Percentiles rank a stretch among this genome's conserved stretches.
These are phyloP conservation scores for Apus apus DNA, from an alignment of 2,113 vertebrate genomes.

Conservation along the genomic window DNA sequence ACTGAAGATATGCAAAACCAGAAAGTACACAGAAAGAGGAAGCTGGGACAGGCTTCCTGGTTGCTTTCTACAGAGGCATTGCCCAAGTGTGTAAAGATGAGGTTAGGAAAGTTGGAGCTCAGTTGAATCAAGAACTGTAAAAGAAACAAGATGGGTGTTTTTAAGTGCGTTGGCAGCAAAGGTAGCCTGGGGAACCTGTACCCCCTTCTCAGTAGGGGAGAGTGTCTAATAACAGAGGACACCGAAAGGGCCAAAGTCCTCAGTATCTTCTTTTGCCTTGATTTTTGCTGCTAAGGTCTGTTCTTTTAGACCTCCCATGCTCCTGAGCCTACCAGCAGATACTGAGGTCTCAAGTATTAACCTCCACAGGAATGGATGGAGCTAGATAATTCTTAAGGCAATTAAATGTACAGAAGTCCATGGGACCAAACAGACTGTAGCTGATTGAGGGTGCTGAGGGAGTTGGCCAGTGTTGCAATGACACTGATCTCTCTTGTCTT, in stretches of 20 bases:
- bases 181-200: background rate
- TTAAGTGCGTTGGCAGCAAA: background rate
- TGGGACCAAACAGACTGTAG: background rate
- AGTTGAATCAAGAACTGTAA: background rate
- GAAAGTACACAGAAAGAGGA: background rate
- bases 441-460: background rate
- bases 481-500: background rate
- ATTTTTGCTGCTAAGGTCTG: background rate
- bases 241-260: background rate
- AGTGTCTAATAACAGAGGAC: background rate
- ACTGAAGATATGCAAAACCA: background rate
- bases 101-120: background rate
- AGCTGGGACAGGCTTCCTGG: background rate
- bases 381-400: background rate
- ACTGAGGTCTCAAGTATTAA: too few species aligned
- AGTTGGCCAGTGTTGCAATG: background rate
- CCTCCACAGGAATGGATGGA: background rate
- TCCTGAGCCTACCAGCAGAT: background rate
- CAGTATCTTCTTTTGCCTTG: background rate
- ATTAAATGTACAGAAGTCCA: background rate
- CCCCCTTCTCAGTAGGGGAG: background rate
- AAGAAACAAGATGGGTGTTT: background rate
- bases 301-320: background rate
- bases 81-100: rapidly evolving
- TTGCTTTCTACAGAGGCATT: background rate